Percentiles rank a stretch among this genome's conserved stretches.
phyloP scores from a whole-genome alignment of 2,113 vertebrate genomes.

The Argyrosomus japonicus region DNA sequence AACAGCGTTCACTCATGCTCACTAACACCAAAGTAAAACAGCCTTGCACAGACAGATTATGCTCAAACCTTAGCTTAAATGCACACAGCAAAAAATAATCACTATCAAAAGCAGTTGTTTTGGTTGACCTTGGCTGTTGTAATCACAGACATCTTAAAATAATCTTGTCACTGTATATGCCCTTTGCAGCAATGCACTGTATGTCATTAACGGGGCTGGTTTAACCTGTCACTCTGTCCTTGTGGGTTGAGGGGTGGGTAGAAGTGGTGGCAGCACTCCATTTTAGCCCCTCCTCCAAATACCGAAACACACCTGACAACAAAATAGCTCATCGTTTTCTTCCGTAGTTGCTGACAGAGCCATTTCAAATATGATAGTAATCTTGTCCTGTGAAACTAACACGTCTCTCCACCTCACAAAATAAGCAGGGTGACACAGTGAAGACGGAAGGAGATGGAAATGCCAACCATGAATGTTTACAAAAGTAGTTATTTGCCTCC shows the following conservation, averaged over 20 bases:
- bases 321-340: slow-evolving; percentile 6
- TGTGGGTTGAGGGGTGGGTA: neutral
- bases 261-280: neutral
- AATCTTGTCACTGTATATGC: neutral
- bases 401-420: neutral
- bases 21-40: neutral
- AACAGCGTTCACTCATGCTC: neutral
- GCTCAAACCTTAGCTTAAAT: neutral
- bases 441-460: neutral
- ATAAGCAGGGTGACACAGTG: neutral
- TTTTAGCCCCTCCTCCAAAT: slow-evolving; percentile 55
- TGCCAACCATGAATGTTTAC: slow-evolving; percentile 11
- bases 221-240: slow-evolving; percentile 42
- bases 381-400: slow-evolving; percentile 13
- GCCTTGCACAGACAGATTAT: neutral
- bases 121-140: neutral
- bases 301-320: slow-evolving; percentile 46
- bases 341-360: slow-evolving; percentile 18
- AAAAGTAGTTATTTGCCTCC: neutral
- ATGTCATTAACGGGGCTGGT: slow-evolving; percentile 51
- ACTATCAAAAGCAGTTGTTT: neutral
- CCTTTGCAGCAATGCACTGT: neutral
- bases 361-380: slow-evolving; percentile 50
- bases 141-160: neutral
- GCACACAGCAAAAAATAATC: neutral